phyloP scores from a whole-genome alignment of 2,888 invertebrate species.

The Ischnus inquisitorius region DNA sequence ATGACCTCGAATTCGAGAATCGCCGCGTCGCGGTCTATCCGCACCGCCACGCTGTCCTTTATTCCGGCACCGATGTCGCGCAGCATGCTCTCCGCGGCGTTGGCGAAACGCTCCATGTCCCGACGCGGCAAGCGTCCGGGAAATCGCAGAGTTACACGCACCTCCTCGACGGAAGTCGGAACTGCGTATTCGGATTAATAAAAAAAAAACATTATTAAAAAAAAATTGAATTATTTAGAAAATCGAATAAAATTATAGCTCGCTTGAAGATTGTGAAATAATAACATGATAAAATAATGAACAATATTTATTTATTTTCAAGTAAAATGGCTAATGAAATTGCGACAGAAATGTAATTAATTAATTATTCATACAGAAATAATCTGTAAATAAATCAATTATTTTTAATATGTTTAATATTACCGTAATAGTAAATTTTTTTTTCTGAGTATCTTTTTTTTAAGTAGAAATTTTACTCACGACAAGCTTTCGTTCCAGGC shows the following conservation, averaged over 20 bases:
- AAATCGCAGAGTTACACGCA: constrained; percentile 91
- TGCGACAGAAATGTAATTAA: too few species aligned
- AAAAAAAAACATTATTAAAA: constrained; percentile 15
- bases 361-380: background rate
- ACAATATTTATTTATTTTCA: background rate
- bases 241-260: too few species aligned
- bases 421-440: background rate
- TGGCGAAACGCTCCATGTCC: constrained; percentile 79
- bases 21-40: constrained; percentile 81
- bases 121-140: constrained; percentile 87
- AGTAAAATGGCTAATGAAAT: background rate
- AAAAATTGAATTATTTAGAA: background rate
- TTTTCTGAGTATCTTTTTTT: too few species aligned
- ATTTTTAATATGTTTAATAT: background rate
- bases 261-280: constrained; percentile 66
- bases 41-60: constrained; percentile 79
- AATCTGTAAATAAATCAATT: background rate
- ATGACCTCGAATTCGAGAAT: constrained; percentile 86
- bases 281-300: constrained; percentile 14
- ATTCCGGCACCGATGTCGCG: constrained; percentile 82
- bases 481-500: constrained; percentile 87
- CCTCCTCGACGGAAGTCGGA: constrained; percentile 91
- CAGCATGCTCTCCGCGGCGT: constrained; percentile 80
- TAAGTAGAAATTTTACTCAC: constrained; percentile 81
- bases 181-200: constrained; percentile 85